Evolutionary conservation across 2,888 invertebrate genomes (phyloP), one percentile per base, ranked within the genome.

Genomic region (Morpho deidamia): DNA sequence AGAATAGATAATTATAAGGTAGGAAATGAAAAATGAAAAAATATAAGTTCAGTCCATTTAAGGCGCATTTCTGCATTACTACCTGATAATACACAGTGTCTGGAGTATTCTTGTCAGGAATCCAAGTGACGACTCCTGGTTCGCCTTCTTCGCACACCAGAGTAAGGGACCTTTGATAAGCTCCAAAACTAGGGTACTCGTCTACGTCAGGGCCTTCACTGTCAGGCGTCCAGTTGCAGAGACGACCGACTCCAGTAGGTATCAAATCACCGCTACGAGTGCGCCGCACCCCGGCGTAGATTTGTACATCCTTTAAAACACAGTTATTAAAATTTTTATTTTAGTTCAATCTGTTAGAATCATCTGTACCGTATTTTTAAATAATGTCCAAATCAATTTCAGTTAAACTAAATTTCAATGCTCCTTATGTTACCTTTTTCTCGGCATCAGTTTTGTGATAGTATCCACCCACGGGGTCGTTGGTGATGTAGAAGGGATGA

Each of bases 1-100:
- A 5, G 23, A 23, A 23, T 23, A 23, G 23, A 23, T 5, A 37
- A 37, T 10, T 37, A 40, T 40, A 40, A 40, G 40, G n/a, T 40
- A 11, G 11, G 10, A 38, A 34, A 23, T 46, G 23, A 32, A 39
- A 47, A 39, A 51, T 50, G 45, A 60, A 50, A 49, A 48, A 48
- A 11, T 43, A 14, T 43, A 41, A 47, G 34, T 9, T 7, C n/a
- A 41, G 32, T 32, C 32, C 33, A 14, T 35, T 14, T 23, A 14
- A 45, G 12, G 23, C 23, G 23, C 23, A 10, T 1, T 37, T 7
- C 34, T 34, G 33, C 8, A 14, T 14, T 3, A 12, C 64, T 77
- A 95, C 96, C 92, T 96, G 98, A 79, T 98, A 98, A 77, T 97
- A 98, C 39, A 98, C 96, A 7, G 96, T 95, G 75, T 97, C 95